Evolutionary conservation across 1,140 invertebrate species (phyloP).

Genomic region (roundworm (Caenorhabditis elegans)): WBcel235 BX284606.5:3255501-3256000

Average conservation of each 20-base stretch:
- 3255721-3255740: slow-evolving; percentile 67
- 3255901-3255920: slow-evolving; percentile 75
- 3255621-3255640: slow-evolving; percentile 69
- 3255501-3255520: too few relatives aligned
- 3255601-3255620: slow-evolving; percentile 46
- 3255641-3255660: slow-evolving; percentile 70
- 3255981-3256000: slow-evolving; percentile 75
- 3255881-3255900: slow-evolving; percentile 74
- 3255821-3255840: slow-evolving; percentile 65
- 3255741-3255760: background rate
- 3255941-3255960: slow-evolving; percentile 78
- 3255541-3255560: too few relatives aligned
- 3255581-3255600: background rate
- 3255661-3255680: slow-evolving; percentile 68
- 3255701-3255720: slow-evolving; percentile 70
- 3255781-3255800: background rate
- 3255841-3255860: slow-evolving; percentile 63
- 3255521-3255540: too few relatives aligned
- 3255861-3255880: slow-evolving; percentile 63
- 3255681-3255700: slow-evolving; percentile 68
- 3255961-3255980: slow-evolving; percentile 77
- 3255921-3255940: slow-evolving; percentile 75
- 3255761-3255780: background rate
- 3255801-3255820: slow-evolving; percentile 39
- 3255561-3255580: background rate